Evolutionary conservation across 2,113 vertebrate species (phyloP).

Genomic region (Stercorarius parasiticus): DNA sequence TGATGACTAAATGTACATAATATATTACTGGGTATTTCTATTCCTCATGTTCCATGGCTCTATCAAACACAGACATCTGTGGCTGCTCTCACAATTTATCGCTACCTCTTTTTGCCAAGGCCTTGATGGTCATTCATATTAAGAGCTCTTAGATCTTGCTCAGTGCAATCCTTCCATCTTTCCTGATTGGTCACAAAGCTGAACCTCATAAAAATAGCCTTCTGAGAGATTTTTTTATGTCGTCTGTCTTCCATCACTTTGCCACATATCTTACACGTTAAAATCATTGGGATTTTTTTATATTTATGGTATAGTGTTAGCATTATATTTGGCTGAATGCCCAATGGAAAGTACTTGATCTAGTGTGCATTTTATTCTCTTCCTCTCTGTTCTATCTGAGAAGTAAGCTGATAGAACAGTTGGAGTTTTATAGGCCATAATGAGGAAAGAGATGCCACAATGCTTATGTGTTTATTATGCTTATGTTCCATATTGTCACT

Average conservation of each 20-base stretch:
- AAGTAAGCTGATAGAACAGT: neutral
- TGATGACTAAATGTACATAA: neutral
- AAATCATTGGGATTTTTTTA: neutral
- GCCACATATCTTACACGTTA: neutral
- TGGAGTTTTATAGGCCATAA: slow-evolving; percentile 31
- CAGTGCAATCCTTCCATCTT: neutral
- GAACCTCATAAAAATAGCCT: neutral
- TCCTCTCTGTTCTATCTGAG: neutral
- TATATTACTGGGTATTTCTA: neutral
- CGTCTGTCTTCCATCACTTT: neutral
- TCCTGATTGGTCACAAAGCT: neutral
- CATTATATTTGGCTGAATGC: neutral
- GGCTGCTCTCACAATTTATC: neutral
- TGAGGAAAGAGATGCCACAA: neutral
- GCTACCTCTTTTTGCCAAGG: neutral
- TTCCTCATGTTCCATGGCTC: neutral
- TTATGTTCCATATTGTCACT: neutral
- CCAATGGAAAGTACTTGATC: neutral
- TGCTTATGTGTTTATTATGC: neutral
- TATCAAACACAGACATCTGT: neutral
- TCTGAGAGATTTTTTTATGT: neutral
- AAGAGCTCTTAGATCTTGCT: neutral
- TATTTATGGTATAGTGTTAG: neutral
- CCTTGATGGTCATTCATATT: neutral
- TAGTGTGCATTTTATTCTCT: neutral